Conservation (phyloP, 2,888 invertebrate species). For the Agrotis ipsilon region DNA sequence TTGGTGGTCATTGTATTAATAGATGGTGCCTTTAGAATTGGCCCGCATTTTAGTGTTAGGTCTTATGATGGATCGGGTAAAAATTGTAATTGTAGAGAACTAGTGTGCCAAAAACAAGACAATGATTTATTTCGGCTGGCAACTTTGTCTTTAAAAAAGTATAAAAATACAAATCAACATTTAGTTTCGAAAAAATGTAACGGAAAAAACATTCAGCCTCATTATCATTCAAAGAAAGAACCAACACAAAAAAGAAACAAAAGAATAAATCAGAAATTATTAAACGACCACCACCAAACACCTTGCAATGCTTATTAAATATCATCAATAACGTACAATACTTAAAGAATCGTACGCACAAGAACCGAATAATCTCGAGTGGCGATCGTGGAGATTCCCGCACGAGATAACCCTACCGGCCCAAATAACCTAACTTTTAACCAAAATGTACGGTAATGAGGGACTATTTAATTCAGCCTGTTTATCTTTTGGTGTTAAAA, state of each 20-base stretch:
- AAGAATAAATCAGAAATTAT: slow-evolving; percentile 52
- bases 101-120: neutral
- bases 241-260: slow-evolving; percentile 6
- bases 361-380: slow-evolving; percentile 82
- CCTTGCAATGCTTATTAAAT: slow-evolving; percentile 67
- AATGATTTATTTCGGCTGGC: too few relatives aligned
- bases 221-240: slow-evolving; percentile 26
- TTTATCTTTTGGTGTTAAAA: slow-evolving; percentile 90
- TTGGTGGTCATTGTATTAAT: slow-evolving; percentile 4
- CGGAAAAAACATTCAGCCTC: neutral
- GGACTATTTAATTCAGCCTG: slow-evolving; percentile 87
- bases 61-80: neutral
- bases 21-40: neutral
- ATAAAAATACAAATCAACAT: too few relatives aligned
- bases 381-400: slow-evolving; percentile 80
- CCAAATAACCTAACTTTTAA: slow-evolving; percentile 87
- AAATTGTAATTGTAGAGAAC: neutral
- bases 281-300: slow-evolving; percentile 57
- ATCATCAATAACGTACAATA: slow-evolving; percentile 64
- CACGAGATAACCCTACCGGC: slow-evolving; percentile 80
- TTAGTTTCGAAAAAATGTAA: too few relatives aligned
- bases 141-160: too few relatives aligned
- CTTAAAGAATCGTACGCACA: slow-evolving; percentile 72
- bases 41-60: slow-evolving; percentile 1
- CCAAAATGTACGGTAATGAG: slow-evolving; percentile 87